Evolutionary conservation across 2,797 vertebrate species (phyloP).

Genomic region (Tadarida brasiliensis): DNA sequence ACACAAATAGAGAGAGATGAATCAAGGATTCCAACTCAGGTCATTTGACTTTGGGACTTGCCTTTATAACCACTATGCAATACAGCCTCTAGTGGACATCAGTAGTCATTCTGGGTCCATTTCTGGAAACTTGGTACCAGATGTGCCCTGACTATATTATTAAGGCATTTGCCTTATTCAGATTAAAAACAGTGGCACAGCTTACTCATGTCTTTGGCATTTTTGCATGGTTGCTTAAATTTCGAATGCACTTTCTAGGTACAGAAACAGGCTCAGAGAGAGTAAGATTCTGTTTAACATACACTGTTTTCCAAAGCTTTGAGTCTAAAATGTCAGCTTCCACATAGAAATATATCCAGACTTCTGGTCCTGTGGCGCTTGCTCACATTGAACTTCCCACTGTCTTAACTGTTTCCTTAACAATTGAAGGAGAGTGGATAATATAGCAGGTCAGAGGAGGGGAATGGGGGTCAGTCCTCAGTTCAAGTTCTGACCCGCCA

Average conservation of each 20-base stretch:
- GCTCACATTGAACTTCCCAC: neutral
- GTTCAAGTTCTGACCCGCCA: constrained; percentile 9
- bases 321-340: neutral
- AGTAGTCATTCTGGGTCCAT: neutral
- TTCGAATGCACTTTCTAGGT: neutral
- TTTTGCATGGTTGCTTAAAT: constrained; percentile 4
- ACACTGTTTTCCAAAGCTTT: neutral
- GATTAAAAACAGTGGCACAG: neutral
- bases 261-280: neutral
- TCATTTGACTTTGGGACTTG: neutral
- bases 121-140: neutral
- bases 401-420: neutral
- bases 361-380: neutral
- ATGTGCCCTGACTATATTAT: neutral
- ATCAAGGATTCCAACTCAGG: neutral
- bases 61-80: neutral
- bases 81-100: neutral
- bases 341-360: neutral
- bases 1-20: neutral
- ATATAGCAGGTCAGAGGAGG: neutral
- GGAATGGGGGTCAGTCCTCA: neutral
- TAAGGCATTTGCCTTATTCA: neutral
- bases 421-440: neutral
- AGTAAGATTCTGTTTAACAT: neutral
- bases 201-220: neutral